Percentiles rank a stretch among this genome's conserved stretches.
phyloP scores from a whole-genome alignment of 2,888 invertebrate genomes.

The Trachelus iudaicus region DNA sequence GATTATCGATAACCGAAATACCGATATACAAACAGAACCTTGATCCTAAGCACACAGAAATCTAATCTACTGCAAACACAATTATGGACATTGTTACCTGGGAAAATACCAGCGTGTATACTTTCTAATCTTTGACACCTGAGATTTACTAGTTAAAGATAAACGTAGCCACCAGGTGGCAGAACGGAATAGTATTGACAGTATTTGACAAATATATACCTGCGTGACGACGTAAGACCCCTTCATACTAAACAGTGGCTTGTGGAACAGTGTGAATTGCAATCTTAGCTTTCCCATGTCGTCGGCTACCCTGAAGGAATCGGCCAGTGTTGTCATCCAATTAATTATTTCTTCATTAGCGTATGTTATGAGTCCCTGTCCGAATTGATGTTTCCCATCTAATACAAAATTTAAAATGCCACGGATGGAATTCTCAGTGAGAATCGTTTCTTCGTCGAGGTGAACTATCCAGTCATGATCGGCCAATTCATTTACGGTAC shows the following conservation, averaged over 20 bases:
- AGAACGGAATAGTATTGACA: not conserved
- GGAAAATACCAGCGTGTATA: not conserved
- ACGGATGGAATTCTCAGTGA: constrained; percentile 90
- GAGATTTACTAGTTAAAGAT: not conserved
- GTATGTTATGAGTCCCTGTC: constrained; percentile 95
- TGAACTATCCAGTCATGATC: constrained; percentile 98
- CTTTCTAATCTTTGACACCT: not conserved
- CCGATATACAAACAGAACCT: not conserved
- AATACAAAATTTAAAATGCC: constrained; percentile 94
- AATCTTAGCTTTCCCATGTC: constrained; percentile 97
- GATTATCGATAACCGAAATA: not conserved
- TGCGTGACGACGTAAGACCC: constrained; percentile 97
- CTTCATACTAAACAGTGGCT: constrained; percentile 97
- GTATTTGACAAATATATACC: constrained; percentile 68
- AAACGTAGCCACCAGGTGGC: not conserved
- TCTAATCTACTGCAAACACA: not conserved
- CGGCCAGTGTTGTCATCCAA: constrained; percentile 96
- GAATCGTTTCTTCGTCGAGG: constrained; percentile 94
- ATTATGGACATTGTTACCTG: not conserved
- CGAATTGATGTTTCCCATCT: constrained; percentile 95
- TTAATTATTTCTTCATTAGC: constrained; percentile 97
- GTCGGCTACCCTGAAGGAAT: constrained; percentile 95
- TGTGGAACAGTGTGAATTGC: constrained; percentile 93
- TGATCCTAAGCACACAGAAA: not conserved
- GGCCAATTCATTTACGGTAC: constrained; percentile 83